These are phyloP conservation scores for Rhynchophorus ferrugineus DNA, from an alignment of 1,140 invertebrate species.

Conservation along the genomic window DNA sequence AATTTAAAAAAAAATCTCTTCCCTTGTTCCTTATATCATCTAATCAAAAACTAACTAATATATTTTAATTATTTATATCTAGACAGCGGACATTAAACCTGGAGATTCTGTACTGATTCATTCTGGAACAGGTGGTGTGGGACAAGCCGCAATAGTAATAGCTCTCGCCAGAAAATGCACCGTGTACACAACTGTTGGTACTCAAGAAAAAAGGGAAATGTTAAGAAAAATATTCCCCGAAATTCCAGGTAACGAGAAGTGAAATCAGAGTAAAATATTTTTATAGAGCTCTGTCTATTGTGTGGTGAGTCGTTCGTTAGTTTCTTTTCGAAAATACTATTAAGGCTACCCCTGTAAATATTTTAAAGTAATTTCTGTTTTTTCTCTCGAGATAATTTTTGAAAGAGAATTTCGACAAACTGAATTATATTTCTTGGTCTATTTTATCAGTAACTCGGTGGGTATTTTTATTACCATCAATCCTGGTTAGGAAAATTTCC, in stretches of 20 bases:
- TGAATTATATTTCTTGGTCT: too few relatives aligned
- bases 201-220: slow-evolving; percentile 65
- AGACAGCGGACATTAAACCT: slow-evolving; percentile 22
- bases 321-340: not conserved
- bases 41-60: too few relatives aligned
- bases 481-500: too few relatives aligned
- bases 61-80: not conserved
- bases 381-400: too few relatives aligned
- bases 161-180: slow-evolving; percentile 62
- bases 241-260: slow-evolving; percentile 45
- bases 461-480: too few relatives aligned
- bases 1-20: not conserved
- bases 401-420: not conserved
- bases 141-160: slow-evolving; percentile 75
- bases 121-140: slow-evolving; percentile 84
- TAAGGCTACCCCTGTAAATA: not conserved
- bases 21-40: too few relatives aligned
- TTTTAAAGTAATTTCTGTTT: not conserved
- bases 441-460: too few relatives aligned
- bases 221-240: slow-evolving; percentile 61
- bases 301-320: not conserved
- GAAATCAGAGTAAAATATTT: too few relatives aligned
- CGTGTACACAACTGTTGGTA: slow-evolving; percentile 69
- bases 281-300: too few relatives aligned
- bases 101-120: slow-evolving; percentile 52